phyloP scores from a whole-genome alignment of 2,888 invertebrate species.

The Bhutanitis thaidina region DNA sequence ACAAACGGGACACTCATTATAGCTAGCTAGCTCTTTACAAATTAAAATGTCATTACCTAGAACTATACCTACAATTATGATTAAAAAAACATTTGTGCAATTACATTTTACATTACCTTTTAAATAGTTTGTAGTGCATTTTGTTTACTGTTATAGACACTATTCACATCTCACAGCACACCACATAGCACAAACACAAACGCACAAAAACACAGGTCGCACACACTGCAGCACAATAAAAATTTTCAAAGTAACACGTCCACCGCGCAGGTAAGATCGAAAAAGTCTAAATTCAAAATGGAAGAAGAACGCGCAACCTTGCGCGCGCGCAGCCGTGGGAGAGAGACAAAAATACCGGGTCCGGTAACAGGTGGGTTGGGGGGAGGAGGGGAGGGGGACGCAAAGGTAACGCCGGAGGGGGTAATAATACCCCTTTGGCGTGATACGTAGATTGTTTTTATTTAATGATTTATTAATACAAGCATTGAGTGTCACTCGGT shows the following conservation, averaged over 20 bases:
- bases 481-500: not conserved
- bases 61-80: not conserved
- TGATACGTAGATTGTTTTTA: constrained; percentile 5
- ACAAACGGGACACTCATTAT: too few species aligned
- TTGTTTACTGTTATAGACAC: constrained; percentile 30
- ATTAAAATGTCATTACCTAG: constrained; percentile 2
- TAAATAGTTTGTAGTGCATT: constrained; percentile 75
- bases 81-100: constrained; percentile 9
- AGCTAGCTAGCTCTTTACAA: too few species aligned
- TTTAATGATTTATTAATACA: constrained; percentile 2
- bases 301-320: constrained; percentile 38
- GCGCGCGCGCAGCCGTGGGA: constrained; percentile 41
- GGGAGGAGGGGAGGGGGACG: too few species aligned
- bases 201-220: constrained; percentile 32
- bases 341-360: constrained; percentile 38
- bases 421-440: constrained; percentile 14
- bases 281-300: constrained; percentile 54
- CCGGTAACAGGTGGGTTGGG: constrained; percentile 35
- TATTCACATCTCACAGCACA: constrained; percentile 39
- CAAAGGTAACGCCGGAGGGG: constrained; percentile 30
- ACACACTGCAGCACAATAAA: constrained; percentile 25
- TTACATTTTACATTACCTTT: constrained; percentile 48
- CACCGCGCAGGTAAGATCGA: constrained; percentile 45
- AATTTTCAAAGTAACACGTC: constrained; percentile 37
- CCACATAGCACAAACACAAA: constrained; percentile 32